Conservation (phyloP, 1,140 invertebrate species). For the Panagrolaimus sp. region DNA sequence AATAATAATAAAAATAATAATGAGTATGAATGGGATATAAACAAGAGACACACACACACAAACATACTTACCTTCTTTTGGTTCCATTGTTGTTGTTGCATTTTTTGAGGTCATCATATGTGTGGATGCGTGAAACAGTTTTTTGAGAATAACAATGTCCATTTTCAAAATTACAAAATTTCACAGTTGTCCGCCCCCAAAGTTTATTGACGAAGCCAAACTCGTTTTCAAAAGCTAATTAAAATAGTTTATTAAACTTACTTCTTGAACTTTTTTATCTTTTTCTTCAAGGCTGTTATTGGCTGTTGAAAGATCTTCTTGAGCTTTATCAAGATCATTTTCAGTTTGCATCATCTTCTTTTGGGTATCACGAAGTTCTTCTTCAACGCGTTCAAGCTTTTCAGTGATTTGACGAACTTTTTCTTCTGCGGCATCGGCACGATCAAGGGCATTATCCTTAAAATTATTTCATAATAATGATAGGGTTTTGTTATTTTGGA, state of each 20-base stretch:
- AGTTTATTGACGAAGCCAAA: too few relatives aligned
- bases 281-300: slow-evolving; percentile 93
- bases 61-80: too few relatives aligned
- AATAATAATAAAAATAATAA: too few relatives aligned
- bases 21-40: too few relatives aligned
- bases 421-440: slow-evolving; percentile 86
- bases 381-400: slow-evolving; percentile 87
- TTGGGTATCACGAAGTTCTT: slow-evolving; percentile 88
- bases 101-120: too few relatives aligned
- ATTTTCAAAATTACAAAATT: too few relatives aligned
- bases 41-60: too few relatives aligned
- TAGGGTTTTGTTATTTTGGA: neutral
- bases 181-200: too few relatives aligned
- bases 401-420: slow-evolving; percentile 86
- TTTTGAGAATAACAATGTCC: too few relatives aligned
- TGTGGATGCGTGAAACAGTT: too few relatives aligned
- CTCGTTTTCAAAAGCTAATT: too few relatives aligned
- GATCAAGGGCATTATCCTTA: slow-evolving; percentile 85
- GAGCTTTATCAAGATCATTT: slow-evolving; percentile 93
- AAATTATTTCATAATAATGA: slow-evolving; percentile 6
- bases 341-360: slow-evolving; percentile 99
- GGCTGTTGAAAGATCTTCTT: slow-evolving; percentile 86
- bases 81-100: too few relatives aligned
- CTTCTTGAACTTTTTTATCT: slow-evolving; percentile 90
- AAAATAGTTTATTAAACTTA: slow-evolving; percentile 68